A percentile compares a stretch with the other conserved stretches of the same genome.
Evolutionary conservation across 2,113 vertebrate species (phyloP).

Genomic region (Callospermophilus lateralis): DNA sequence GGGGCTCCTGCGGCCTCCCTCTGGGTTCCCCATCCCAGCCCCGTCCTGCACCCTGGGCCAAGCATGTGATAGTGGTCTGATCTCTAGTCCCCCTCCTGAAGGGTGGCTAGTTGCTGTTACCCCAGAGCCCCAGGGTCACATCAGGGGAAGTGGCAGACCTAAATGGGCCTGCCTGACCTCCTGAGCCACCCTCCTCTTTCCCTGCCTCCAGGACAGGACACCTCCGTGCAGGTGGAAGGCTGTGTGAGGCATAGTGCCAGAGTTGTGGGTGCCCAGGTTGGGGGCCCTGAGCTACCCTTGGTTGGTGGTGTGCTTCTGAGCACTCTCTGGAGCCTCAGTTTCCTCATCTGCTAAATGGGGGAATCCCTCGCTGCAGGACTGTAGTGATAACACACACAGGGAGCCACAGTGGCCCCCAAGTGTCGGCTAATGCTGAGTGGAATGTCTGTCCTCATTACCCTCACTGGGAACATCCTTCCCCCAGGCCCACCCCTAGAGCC

Average conservation of each 20-base stretch:
- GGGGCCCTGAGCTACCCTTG: background rate
- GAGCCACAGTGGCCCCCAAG: too few relatives aligned
- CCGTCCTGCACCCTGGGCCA: background rate
- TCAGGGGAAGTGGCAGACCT: background rate
- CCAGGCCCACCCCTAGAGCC: background rate
- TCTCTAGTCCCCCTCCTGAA: background rate
- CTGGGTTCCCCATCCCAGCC: fast-evolving
- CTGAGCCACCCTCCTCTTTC: background rate
- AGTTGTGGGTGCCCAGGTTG: fast-evolving
- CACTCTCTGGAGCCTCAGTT: background rate
- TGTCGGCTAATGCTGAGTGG: fast-evolving
- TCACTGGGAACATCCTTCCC: background rate
- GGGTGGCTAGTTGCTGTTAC: background rate
- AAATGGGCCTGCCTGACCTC: background rate
- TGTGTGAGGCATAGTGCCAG: fast-evolving
- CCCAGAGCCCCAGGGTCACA: background rate
- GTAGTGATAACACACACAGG: fast-evolving
- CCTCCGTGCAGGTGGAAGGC: fast-evolving
- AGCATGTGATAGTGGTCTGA: background rate
- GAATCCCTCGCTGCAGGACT: background rate
- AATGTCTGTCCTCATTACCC: too few relatives aligned
- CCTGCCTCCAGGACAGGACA: fast-evolving
- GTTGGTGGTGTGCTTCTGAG: background rate
- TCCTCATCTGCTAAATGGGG: background rate
- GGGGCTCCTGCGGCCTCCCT: background rate